Base-by-base conservation (phyloP, 2,113 vertebrate genomes). In the Anhinga anhinga region DNA sequence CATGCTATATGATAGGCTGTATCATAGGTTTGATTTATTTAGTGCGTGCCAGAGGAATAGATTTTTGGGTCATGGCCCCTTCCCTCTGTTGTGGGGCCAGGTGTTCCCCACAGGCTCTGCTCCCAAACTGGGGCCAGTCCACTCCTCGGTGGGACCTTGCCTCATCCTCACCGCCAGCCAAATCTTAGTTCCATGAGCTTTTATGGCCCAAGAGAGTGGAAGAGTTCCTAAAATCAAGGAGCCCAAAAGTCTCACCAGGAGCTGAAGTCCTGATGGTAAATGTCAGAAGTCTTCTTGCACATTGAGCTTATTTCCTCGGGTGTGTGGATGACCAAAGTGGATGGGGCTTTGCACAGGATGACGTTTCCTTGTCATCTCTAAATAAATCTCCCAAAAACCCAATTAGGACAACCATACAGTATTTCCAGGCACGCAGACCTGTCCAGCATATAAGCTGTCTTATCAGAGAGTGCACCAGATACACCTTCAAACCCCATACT, bases 101-200 rank as follows among this genome's bases (percentile, higher is more conserved):
- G 11, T 34, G 58, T 82, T 84, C 44, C 19, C 13, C 88, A n/a
- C 27, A 59, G 44, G 27, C 52, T 82, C 18, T 6, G 5, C 7
- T 83, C 15, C 12, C 18, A 34, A 5, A 32, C 59, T 2, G 0
- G 40, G 22, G 15, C n/a, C 3, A 2, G 5, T 62, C 52, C 23
- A 0, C 21, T 76, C 7, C 17, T 15, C 1, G 2, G 3, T 70
- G 61, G 36, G 30, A 71, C 27, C 4, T 0, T 82, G 36, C 12
- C 30, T 23, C 56, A 53, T 58, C 30, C 32, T 88, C 0, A 0
- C 44, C 76, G 72, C 42, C 26, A 59, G 13, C 42, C 49, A 55
- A 1, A 26, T 82, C n/a, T 72, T 90, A 52, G 29, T 65, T 62
- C 59, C 17, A 10, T 11, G 1, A 2, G 42, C 23, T 66, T 80